Evolutionary conservation across 1,140 invertebrate species (phyloP).

Genomic region (Araneus ventricosus): DNA sequence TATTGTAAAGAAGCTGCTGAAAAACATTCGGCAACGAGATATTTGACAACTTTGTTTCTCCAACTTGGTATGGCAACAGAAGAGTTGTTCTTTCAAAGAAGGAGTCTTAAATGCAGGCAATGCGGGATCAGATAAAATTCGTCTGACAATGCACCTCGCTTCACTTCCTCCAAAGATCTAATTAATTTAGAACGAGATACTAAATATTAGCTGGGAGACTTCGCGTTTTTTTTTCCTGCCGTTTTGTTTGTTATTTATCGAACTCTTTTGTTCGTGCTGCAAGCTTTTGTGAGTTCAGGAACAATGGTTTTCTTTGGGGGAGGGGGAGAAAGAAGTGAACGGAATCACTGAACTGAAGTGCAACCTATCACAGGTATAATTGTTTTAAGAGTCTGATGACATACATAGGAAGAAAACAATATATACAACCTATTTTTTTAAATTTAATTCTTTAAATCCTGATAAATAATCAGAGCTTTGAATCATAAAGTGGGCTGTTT

Average conservation of each 20-base stretch:
- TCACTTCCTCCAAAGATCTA: conserved; percentile 61
- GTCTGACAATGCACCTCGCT: conserved; percentile 46
- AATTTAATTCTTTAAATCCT: not conserved
- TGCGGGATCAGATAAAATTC: conserved; percentile 62
- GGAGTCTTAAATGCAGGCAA: not conserved
- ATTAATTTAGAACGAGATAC: conserved; percentile 60
- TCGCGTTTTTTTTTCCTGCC: conserved; percentile 9
- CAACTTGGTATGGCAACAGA: conserved; percentile 26
- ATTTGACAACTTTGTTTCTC: conserved; percentile 43
- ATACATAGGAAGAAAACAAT: conserved; percentile 13
- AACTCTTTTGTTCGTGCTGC: conserved; percentile 6
- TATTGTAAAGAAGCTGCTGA: not conserved
- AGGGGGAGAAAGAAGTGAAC: not conserved
- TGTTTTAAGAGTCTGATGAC: conserved; percentile 16
- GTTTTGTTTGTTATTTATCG: conserved; percentile 6
- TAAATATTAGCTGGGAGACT: conserved; percentile 41
- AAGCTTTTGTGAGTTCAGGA: not conserved
- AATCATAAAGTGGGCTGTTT: not conserved
- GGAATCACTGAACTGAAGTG: not conserved
- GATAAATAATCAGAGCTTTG: conserved; percentile 14
- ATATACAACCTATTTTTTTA: not conserved
- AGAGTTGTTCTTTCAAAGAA: not conserved
- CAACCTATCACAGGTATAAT: not conserved
- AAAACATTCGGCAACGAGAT: conserved; percentile 8
- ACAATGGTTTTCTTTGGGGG: conserved; percentile 44